These are phyloP conservation scores for Kuschelorhynchus macadamiae DNA, from an alignment of 2,888 invertebrate species.

Conservation along the genomic window DNA sequence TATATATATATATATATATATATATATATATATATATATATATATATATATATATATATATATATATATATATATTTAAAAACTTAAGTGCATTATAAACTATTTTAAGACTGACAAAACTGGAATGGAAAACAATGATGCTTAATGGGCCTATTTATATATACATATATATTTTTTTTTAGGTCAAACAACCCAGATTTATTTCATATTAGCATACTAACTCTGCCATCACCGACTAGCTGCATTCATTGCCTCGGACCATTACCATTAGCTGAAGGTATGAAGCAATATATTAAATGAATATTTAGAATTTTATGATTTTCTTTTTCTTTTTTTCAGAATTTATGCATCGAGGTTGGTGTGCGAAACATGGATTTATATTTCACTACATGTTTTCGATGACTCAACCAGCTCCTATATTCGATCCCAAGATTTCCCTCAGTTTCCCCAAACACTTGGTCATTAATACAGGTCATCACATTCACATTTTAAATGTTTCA, in stretches of 20 bases:
- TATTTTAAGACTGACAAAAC: too few species aligned
- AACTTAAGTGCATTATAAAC: too few species aligned
- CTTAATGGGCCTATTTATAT: too few species aligned
- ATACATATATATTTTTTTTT: slow-evolving; percentile 53
- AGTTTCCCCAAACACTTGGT: slow-evolving; percentile 67
- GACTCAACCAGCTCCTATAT: slow-evolving; percentile 80
- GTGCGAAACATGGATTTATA: slow-evolving; percentile 91
- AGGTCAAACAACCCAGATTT: slow-evolving; percentile 67
- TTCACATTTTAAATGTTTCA: slow-evolving; percentile 66
- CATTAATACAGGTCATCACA: slow-evolving; percentile 68
- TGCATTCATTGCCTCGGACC: slow-evolving; percentile 71
- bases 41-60: too few species aligned
- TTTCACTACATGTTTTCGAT: slow-evolving; percentile 93
- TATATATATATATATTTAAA: too few species aligned
- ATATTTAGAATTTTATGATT: slow-evolving; percentile 49
- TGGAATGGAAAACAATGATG: too few species aligned
- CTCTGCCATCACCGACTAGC: slow-evolving; percentile 76
- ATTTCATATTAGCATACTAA: slow-evolving; percentile 78
- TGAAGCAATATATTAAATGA: not conserved
- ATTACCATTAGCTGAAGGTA: slow-evolving; percentile 60
- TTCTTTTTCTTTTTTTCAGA: slow-evolving; percentile 58
- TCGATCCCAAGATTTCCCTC: slow-evolving; percentile 66
- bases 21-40: too few species aligned
- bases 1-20: too few species aligned
- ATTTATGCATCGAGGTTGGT: slow-evolving; percentile 69